phyloP scores from a whole-genome alignment of 2,113 vertebrate species.

The Peromyscus leucopus region DNA sequence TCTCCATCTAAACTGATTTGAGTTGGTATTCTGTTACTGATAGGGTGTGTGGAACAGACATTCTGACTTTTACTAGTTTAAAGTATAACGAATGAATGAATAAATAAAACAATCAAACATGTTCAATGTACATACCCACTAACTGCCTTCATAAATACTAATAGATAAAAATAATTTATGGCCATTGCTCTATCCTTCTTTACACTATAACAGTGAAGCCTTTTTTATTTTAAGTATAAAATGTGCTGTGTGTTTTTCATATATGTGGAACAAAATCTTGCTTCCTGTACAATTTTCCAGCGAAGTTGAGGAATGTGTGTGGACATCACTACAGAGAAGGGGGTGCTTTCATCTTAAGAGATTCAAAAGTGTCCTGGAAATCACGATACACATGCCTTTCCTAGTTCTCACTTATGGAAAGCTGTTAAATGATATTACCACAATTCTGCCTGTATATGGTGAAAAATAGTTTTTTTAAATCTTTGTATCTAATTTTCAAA shows the following conservation, averaged over 20 bases:
- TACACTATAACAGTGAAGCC: background rate
- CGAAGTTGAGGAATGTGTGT: background rate
- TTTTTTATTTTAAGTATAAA: background rate
- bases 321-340: background rate
- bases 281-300: background rate
- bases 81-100: background rate
- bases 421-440: background rate
- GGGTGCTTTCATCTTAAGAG: background rate
- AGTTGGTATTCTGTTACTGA: background rate
- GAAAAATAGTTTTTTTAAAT: background rate
- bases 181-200: background rate
- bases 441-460: background rate
- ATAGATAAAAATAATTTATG: background rate
- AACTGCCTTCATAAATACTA: background rate
- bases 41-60: background rate
- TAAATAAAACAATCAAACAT: background rate
- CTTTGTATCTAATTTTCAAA: slow-evolving; percentile 5
- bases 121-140: background rate
- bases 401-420: background rate
- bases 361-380: background rate
- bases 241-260: background rate
- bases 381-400: background rate
- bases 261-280: slow-evolving; percentile 9
- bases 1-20: background rate
- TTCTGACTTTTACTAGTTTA: background rate